Evolutionary conservation across 2,888 invertebrate species (phyloP).

Genomic region (Ormyrus thymus): DNA sequence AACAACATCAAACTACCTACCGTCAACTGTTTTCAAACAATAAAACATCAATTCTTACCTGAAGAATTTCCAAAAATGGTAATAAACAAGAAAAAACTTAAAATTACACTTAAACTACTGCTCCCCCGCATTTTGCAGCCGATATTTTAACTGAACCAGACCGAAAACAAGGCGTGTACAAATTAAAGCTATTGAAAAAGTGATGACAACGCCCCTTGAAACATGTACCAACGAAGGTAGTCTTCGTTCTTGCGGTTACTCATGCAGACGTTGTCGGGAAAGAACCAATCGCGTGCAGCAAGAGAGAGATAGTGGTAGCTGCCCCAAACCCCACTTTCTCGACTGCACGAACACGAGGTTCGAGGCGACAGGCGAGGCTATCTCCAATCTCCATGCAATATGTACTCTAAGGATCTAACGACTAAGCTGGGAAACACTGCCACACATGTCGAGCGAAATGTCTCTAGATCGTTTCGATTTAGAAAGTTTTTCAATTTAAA

Average conservation of each 20-base stretch:
- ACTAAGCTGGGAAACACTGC: too few relatives aligned
- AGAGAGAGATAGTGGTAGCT: too few relatives aligned
- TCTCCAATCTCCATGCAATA: too few relatives aligned
- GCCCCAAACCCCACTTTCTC: too few relatives aligned
- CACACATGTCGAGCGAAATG: too few relatives aligned
- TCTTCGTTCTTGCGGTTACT: background rate
- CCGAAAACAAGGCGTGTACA: constrained; percentile 14
- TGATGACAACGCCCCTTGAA: constrained; percentile 49
- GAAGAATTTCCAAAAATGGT: background rate
- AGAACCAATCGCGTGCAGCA: too few relatives aligned
- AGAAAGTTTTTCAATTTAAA: too few relatives aligned
- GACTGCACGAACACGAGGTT: too few relatives aligned
- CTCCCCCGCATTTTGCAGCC: constrained; percentile 34
- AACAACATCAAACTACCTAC: background rate
- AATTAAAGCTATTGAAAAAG: constrained; percentile 22
- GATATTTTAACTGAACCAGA: background rate
- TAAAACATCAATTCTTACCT: constrained; percentile 21
- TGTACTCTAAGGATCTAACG: too few relatives aligned
- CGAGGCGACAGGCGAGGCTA: too few relatives aligned
- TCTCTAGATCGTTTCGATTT: too few relatives aligned
- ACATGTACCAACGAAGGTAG: constrained; percentile 19
- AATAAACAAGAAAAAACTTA: background rate
- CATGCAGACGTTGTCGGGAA: background rate
- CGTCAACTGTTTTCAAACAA: background rate
- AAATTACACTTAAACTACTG: constrained; percentile 22